A percentile compares a stretch with the other conserved stretches of the same genome.
Evolutionary conservation across 1,140 invertebrate species (phyloP).

Genomic region (Drosophila prosaltans): DNA sequence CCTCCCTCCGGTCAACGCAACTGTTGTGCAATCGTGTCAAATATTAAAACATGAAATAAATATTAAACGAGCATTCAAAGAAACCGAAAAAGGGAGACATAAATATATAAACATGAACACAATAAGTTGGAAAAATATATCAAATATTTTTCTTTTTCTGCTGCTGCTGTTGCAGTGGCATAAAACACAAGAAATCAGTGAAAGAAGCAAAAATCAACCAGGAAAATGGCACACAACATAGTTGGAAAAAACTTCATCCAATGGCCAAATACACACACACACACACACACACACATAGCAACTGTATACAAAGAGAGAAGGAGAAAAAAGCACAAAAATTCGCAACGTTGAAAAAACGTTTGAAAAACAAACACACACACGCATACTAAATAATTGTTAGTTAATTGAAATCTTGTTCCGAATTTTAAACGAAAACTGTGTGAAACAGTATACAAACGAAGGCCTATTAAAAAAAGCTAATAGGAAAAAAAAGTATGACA

Average conservation of each 20-base stretch:
- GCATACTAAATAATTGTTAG: no score
- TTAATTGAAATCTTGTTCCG: no score
- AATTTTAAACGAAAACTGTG: no score
- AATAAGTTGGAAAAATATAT: constrained; percentile 74
- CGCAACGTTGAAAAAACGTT: not conserved
- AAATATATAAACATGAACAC: constrained; percentile 65
- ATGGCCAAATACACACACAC: not conserved
- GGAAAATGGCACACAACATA: not conserved
- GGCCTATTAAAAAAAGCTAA: no score
- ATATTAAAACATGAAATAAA: constrained; percentile 82
- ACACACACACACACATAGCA: not conserved
- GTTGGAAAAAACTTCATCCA: not conserved
- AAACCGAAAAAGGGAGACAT: constrained; percentile 33
- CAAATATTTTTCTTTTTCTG: constrained; percentile 49
- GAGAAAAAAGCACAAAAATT: not conserved
- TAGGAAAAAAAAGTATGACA: no score
- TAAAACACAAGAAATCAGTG: constrained; percentile 42
- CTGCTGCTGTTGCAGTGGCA: constrained; percentile 34
- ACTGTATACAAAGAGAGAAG: not conserved
- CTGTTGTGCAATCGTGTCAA: constrained; percentile 78
- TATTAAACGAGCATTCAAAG: constrained; percentile 64
- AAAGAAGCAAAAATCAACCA: constrained; percentile 10
- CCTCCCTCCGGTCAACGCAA: constrained; percentile 33
- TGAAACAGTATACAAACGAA: no score
- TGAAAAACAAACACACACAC: not conserved